Percentiles rank a stretch among this genome's conserved stretches.
Evolutionary conservation across 2,797 vertebrate genomes (phyloP).

Genomic region (Rhadinocentrus ornatus): DNA sequence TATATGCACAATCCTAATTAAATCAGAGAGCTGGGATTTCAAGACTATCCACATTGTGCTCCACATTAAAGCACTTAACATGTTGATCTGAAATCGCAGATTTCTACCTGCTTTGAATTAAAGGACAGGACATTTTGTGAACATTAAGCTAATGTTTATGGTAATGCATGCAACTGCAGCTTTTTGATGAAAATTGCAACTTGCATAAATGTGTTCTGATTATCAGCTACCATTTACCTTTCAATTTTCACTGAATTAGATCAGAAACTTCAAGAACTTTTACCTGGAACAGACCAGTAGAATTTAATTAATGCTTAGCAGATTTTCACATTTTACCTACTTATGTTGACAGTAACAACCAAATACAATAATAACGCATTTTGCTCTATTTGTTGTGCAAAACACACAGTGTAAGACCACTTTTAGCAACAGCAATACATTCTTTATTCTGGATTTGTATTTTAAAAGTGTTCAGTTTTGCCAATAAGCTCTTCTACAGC

Average conservation of each 20-base stretch:
- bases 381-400: not conserved
- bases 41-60: not conserved
- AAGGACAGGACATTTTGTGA: not conserved
- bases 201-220: not conserved
- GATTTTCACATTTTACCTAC: not conserved
- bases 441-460: no score
- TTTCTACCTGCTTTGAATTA: not conserved
- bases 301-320: no score
- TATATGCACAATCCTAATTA: not conserved
- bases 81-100: not conserved
- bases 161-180: no score
- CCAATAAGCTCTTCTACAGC: not conserved
- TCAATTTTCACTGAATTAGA: not conserved
- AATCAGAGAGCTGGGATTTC: conserved; percentile 12
- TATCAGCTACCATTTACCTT: not conserved
- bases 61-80: not conserved
- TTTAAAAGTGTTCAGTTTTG: not conserved
- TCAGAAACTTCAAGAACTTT: not conserved
- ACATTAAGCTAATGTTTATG: no score
- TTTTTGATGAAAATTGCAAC: not conserved
- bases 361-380: not conserved
- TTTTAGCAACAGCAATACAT: not conserved
- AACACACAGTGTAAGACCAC: not conserved
- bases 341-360: not conserved
- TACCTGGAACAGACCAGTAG: no score